Conservation (phyloP, 92 coral and sea anemone genomes). For the Palythoa grandis region DNA sequence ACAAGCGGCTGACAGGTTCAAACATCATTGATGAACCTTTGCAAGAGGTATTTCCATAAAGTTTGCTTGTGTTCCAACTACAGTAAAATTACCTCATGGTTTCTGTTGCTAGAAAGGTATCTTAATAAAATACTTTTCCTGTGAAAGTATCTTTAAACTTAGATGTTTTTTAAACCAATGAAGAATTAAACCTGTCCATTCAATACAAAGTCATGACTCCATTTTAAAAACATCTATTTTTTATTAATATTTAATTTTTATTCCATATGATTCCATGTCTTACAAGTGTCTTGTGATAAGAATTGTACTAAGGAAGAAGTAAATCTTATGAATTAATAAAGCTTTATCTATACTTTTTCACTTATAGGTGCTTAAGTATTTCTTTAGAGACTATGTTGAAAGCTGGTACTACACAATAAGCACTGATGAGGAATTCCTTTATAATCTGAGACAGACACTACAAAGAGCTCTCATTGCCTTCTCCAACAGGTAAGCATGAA, state of each 20-base stretch:
- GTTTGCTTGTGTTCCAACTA: background rate
- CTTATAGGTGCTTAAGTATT: slow-evolving; percentile 83
- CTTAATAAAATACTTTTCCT: too few relatives aligned
- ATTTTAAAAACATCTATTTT: too few relatives aligned
- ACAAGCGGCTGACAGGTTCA: slow-evolving; percentile 93
- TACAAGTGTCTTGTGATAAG: too few relatives aligned
- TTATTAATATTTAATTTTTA: too few relatives aligned
- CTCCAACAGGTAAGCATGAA: slow-evolving; percentile 75
- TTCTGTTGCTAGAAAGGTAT: too few relatives aligned
- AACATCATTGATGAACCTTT: slow-evolving; percentile 97
- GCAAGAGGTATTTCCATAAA: slow-evolving; percentile 74
- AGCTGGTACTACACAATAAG: slow-evolving; percentile 90
- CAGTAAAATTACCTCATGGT: background rate
- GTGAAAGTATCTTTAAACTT: too few relatives aligned
- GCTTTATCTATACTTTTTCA: background rate
- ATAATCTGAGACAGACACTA: slow-evolving; percentile 88
- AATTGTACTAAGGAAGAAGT: too few relatives aligned
- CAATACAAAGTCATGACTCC: too few relatives aligned
- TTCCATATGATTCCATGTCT: too few relatives aligned
- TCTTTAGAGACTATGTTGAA: slow-evolving; percentile 94
- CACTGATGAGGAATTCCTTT: slow-evolving; percentile 90
- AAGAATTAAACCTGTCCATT: too few relatives aligned
- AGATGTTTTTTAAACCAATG: too few relatives aligned
- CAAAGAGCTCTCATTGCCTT: slow-evolving; percentile 95
- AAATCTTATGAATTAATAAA: too few relatives aligned